Conservation (phyloP, 2,797 vertebrate genomes). For the Propithecus deckenii region DNA sequence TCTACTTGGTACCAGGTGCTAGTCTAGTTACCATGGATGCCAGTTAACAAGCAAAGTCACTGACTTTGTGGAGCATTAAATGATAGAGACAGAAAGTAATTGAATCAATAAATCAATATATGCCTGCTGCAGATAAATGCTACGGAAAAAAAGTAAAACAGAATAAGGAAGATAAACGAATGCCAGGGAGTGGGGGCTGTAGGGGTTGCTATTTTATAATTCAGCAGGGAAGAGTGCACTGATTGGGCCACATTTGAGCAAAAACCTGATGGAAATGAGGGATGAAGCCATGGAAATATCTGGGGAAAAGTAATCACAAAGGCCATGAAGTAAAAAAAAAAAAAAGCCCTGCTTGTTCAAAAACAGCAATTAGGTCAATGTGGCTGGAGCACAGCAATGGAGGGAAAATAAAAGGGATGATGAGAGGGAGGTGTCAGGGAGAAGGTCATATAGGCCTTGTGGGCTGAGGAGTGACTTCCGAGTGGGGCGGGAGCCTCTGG, state of each 20-base stretch:
- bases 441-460: neutral
- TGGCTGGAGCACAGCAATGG: neutral
- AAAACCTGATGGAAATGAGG: neutral
- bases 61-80: neutral
- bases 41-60: neutral
- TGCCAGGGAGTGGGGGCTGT: neutral
- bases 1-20: neutral
- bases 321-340: neutral
- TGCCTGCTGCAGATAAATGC: neutral
- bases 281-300: neutral
- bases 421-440: neutral
- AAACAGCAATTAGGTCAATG: too few relatives aligned
- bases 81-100: neutral
- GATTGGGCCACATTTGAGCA: neutral
- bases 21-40: neutral
- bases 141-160: neutral
- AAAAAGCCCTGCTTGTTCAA: too few relatives aligned
- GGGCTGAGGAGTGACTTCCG: neutral
- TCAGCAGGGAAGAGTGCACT: neutral
- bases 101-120: neutral
- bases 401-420: neutral
- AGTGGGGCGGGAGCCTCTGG: neutral
- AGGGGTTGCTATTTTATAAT: neutral
- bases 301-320: neutral
- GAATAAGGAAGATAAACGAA: neutral